Base-by-base conservation (phyloP, 2,113 vertebrate species). In the Dipodomys merriami region DNA sequence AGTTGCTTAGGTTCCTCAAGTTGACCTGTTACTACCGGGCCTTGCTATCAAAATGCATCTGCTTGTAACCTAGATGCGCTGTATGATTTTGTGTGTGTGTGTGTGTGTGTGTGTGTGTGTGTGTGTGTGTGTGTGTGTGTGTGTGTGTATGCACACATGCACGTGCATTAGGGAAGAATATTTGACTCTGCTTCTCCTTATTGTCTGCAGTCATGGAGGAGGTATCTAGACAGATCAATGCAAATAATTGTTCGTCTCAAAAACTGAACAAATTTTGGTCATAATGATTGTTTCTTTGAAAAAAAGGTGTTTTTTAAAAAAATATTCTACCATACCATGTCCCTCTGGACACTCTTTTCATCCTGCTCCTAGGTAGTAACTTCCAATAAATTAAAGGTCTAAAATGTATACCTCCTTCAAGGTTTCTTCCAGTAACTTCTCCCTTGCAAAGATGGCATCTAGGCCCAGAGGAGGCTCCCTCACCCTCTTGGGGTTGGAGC, bases 231-330 rank as follows among this genome's bases (percentile, higher is more conserved):
- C 10, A 88, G 11, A 77, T 79, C 30, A 88, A 76, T 18, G 72
- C n/a, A 93, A 88, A 73, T 4, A 83, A 88, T 83, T 83, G 83
- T 72, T 86, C 18, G 44, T 88, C 53, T 88, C 27, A 90, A 81
- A 95, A 72, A 30, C 27, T 7, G 27, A 68, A 68, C 67, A 72
- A 72, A n/a, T 15, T 27, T 0, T 62, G 35, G 46, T 78, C 49
- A 49, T 49, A 49, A 49, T 1, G 10, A 49, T 49, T 49, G 12
- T 49, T 49, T 49, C 49, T 49, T 49, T 49, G 8, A 49, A 49
- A 49, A 83, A 57, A 18, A 64, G 5, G 39, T 39, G 39, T 39
- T 39, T 39, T 39, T 39, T 39, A 6, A 39, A 39, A 39, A 39
- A 39, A 39, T 39, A 39, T 39, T 39, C 44, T 85, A 7, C n/a